Conservation (phyloP, 1,140 invertebrate species). For the Drosophila orena region DNA sequence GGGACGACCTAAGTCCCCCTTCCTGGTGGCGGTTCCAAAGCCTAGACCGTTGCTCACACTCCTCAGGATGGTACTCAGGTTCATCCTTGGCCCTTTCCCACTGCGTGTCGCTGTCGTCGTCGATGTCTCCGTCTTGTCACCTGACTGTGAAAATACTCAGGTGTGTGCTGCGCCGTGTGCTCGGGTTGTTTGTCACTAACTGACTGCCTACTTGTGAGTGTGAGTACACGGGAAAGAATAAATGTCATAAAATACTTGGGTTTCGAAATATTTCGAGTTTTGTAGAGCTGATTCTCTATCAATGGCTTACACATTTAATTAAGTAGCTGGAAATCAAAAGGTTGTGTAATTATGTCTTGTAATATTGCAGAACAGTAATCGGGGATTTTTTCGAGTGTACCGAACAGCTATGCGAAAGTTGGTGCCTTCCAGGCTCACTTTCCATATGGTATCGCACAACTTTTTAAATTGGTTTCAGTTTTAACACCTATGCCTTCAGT, state of each 20-base stretch:
- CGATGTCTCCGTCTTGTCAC: slow-evolving; percentile 28
- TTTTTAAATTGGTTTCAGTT: slow-evolving; percentile 82
- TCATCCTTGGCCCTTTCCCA: slow-evolving; percentile 57
- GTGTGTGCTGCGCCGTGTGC: slow-evolving; percentile 32
- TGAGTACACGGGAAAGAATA: background rate
- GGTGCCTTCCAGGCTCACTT: slow-evolving; percentile 37
- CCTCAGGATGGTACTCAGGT: slow-evolving; percentile 57
- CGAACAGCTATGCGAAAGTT: slow-evolving; percentile 24
- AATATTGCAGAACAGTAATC: background rate
- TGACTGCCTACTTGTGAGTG: slow-evolving; percentile 27
- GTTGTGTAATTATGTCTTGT: no score
- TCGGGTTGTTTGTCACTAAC: slow-evolving; percentile 24
- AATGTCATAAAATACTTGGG: background rate
- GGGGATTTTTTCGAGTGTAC: slow-evolving; percentile 13
- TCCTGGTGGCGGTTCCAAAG: slow-evolving; percentile 20
- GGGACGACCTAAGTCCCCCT: background rate
- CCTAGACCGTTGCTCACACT: slow-evolving; percentile 55
- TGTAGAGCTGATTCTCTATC: no score
- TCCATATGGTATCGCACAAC: slow-evolving; percentile 75
- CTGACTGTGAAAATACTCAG: slow-evolving; percentile 27
- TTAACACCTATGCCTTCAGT: slow-evolving; percentile 69
- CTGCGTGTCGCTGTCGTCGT: slow-evolving; percentile 21
- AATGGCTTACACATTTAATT: no score
- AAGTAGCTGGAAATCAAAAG: no score
- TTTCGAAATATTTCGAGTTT: no score